These are phyloP conservation scores for Hemithea aestivaria DNA, from an alignment of 2,888 invertebrate species.

Conservation along the genomic window DNA sequence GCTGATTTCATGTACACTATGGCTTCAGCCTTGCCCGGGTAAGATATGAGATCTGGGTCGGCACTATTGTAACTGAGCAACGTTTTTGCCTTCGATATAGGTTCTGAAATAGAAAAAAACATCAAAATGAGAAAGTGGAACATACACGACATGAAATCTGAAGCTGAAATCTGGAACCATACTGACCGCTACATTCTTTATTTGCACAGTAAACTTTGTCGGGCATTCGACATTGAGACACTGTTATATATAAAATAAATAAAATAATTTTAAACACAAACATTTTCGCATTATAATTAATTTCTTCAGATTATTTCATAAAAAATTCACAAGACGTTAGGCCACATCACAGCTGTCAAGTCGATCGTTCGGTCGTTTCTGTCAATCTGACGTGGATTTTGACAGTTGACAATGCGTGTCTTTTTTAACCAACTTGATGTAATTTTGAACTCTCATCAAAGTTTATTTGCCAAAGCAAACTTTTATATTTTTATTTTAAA, in stretches of 20 bases:
- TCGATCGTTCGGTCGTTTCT: constrained; percentile 43
- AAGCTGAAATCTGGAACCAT: constrained; percentile 21
- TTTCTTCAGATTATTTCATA: constrained; percentile 44
- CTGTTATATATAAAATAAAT: constrained; percentile 57
- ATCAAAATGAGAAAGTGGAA: constrained; percentile 37
- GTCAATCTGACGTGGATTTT: not conserved
- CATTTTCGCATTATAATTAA: constrained; percentile 70
- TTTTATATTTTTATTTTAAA: no score
- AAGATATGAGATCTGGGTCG: constrained; percentile 80
- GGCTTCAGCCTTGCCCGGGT: constrained; percentile 76
- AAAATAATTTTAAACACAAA: constrained; percentile 59
- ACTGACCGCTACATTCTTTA: constrained; percentile 83
- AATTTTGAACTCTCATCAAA: constrained; percentile 1
- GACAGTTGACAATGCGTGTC: not conserved
- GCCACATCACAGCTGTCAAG: constrained; percentile 78
- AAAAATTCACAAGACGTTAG: constrained; percentile 58
- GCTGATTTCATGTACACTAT: constrained; percentile 85
- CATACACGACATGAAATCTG: constrained; percentile 15
- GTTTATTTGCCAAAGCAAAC: constrained; percentile 11
- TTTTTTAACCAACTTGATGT: no score
- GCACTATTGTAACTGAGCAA: constrained; percentile 75
- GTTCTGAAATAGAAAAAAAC: constrained; percentile 62
- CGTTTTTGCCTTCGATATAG: constrained; percentile 82
- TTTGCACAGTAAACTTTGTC: constrained; percentile 86
- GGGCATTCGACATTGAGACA: constrained; percentile 74